Evolutionary conservation across 1,140 invertebrate genomes (phyloP), one percentile per base, ranked within the genome.

Genomic region (Lordiphosa stackelbergi): DNA sequence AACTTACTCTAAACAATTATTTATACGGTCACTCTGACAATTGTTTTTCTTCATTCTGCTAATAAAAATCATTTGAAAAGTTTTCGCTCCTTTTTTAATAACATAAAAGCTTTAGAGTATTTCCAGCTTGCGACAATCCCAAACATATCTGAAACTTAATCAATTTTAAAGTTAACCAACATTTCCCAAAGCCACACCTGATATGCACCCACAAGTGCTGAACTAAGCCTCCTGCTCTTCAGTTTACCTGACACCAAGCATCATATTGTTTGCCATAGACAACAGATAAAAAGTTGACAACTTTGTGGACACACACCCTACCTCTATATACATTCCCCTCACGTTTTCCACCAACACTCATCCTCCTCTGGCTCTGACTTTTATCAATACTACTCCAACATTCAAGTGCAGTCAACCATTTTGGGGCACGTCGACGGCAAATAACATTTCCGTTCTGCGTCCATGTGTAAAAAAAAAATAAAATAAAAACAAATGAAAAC

Each of bases 371-470:
- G 43, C 22, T 28, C 42, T 24, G 22, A 46, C 24, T 46, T 12
- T 12, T 31, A 31, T 31, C 24, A 46, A 31, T 13, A 31, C 34
- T 10, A 37, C 37, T 12, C 9, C 35, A 37, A 69, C 68, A 78
- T 78, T 79, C 66, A 81, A 81, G 75, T 79, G 75, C 75, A 81
- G 66, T 79, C 71, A 79, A 79, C 77, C 75, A 81, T 81, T 81
- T 81, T 75, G 66, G 71, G 77, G 74, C 75, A 59, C 70, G 75
- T 68, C 73, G 59, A 40, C 70, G 52, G 37, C 55, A 61, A 59
- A 64, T 36, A 69, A 77, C 75, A 72, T 81, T 81, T 81, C 77
- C 75, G 75, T 69, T 81, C 68, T 83, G 74, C 58, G 56, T 60
- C 65, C 60, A 72, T 64, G 75, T 71, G 75, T 81, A 64, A 31